phyloP scores from a whole-genome alignment of 2,113 vertebrate species.

The Podarcis raffonei region DNA sequence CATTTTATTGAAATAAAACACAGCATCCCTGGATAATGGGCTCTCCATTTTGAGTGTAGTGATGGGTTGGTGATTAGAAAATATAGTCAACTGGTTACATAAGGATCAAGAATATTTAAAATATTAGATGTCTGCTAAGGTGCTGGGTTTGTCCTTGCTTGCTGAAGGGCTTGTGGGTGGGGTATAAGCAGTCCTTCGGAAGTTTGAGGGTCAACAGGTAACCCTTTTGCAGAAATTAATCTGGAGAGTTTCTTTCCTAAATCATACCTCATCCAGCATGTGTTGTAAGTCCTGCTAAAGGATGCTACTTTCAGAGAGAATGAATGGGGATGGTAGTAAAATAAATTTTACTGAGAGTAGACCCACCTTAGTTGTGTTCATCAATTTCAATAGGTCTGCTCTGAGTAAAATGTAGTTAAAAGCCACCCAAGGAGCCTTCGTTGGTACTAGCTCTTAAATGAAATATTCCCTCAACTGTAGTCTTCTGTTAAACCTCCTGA shows the following conservation, averaged over 20 bases:
- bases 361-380: too few relatives aligned
- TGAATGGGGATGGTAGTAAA: neutral
- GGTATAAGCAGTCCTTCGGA: neutral
- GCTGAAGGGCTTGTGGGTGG: neutral
- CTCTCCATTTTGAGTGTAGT: neutral
- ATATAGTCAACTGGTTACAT: too few relatives aligned
- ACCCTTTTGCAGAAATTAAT: neutral
- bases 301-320: neutral
- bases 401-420: too few relatives aligned
- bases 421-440: too few relatives aligned
- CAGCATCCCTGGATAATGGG: neutral
- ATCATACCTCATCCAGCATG: neutral
- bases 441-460: neutral
- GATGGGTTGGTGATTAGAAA: neutral
- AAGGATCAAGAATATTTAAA: neutral
- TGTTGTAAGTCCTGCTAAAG: neutral
- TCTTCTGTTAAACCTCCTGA: neutral
- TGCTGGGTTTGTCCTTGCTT: neutral
- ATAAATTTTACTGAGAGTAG: too few relatives aligned
- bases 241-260: neutral
- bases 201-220: neutral
- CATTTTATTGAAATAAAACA: neutral
- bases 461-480: neutral
- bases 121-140: neutral
- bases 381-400: too few relatives aligned